Evolutionary conservation across 2,888 invertebrate genomes (phyloP).

Genomic region (Schrankia costaestrigalis): DNA sequence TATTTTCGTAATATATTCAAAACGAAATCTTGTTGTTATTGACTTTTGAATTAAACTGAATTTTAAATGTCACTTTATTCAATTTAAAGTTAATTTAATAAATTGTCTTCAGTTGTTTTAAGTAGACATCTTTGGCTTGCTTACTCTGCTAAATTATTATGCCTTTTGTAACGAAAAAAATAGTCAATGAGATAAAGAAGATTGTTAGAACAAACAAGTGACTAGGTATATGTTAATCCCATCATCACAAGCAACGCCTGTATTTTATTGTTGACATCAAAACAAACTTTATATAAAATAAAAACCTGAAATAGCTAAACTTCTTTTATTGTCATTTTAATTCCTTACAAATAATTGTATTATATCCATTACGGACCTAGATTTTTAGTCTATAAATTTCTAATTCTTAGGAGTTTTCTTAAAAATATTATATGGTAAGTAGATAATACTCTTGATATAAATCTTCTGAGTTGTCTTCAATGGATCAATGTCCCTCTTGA

Average conservation of each 20-base stretch:
- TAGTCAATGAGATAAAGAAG: no score
- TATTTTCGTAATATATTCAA: no score
- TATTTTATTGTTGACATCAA: slow-evolving; percentile 61
- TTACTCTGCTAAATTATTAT: no score
- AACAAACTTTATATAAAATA: slow-evolving; percentile 63
- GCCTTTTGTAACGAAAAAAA: no score
- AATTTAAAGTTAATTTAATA: no score
- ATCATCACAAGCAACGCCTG: slow-evolving; percentile 32
- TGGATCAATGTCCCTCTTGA: slow-evolving; percentile 42
- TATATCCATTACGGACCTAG: no score
- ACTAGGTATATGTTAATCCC: slow-evolving; percentile 17
- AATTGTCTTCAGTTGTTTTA: no score
- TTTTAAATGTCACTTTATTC: no score
- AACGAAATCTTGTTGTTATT: no score
- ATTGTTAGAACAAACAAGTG: slow-evolving; percentile 8
- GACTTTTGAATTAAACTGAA: no score
- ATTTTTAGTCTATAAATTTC: no score
- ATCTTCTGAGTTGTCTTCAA: not conserved
- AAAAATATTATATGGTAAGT: not conserved
- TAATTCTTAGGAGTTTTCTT: not conserved
- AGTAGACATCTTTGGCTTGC: no score
- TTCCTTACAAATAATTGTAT: slow-evolving; percentile 13
- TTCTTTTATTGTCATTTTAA: slow-evolving; percentile 56
- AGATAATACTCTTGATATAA: not conserved
- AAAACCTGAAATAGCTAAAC: slow-evolving; percentile 56